A percentile compares a stretch with the other conserved stretches of the same genome.
These are phyloP conservation scores for Cheilosia vernalis DNA, from an alignment of 2,888 invertebrate species.

Conservation along the genomic window DNA sequence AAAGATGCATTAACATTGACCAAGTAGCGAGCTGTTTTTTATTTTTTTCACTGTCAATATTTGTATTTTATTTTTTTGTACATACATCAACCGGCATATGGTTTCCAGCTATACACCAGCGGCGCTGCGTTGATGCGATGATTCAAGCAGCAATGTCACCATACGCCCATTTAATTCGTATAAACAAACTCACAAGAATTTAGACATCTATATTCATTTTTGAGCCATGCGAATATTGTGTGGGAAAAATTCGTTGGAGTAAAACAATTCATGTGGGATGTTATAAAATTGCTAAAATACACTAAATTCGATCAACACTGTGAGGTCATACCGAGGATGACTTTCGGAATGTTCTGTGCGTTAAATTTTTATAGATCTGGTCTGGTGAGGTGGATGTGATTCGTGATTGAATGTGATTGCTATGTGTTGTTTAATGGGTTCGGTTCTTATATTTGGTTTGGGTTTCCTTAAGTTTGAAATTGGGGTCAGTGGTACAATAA, in stretches of 20 bases:
- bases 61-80: neutral
- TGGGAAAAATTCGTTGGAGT: neutral
- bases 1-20: neutral
- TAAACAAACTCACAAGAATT: neutral
- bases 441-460: neutral
- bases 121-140: neutral
- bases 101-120: neutral
- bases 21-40: neutral
- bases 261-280: neutral
- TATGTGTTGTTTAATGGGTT: too few relatives aligned
- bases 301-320: neutral
- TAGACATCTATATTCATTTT: neutral
- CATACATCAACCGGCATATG: neutral
- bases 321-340: neutral
- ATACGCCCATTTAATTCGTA: neutral
- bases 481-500: neutral
- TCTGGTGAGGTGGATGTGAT: too few relatives aligned
- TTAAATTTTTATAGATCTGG: neutral
- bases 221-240: neutral
- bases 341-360: neutral
- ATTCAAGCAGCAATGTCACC: constrained; percentile 2
- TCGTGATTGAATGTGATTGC: too few relatives aligned
- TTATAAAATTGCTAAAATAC: neutral
- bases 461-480: neutral
- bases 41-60: neutral